Percentiles rank a stretch among this genome's conserved stretches.
Conservation (phyloP, 2,888 invertebrate species). For the Clusia tigrina region DNA sequence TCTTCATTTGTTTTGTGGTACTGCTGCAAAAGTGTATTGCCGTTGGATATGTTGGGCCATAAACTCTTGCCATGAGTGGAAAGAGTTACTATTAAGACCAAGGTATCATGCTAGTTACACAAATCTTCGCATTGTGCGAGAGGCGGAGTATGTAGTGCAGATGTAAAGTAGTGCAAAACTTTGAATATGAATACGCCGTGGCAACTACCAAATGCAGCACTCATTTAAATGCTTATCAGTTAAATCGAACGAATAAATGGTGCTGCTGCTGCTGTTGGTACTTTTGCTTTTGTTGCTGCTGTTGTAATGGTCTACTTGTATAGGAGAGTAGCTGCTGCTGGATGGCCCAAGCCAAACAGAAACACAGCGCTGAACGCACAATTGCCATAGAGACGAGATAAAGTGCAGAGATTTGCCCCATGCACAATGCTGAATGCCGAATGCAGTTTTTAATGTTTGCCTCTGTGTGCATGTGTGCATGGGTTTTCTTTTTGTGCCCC, state of each 20-base stretch:
- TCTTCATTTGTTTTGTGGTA: too few relatives aligned
- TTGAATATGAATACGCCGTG: conserved; percentile 9
- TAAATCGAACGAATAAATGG: conserved; percentile 55
- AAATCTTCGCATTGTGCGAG: not conserved
- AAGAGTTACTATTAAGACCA: too few relatives aligned
- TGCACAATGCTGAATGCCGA: not conserved
- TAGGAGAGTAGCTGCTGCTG: conserved; percentile 42
- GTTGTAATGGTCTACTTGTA: too few relatives aligned
- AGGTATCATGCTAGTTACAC: not conserved
- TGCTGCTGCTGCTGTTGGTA: conserved; percentile 40
- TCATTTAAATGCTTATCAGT: conserved; percentile 59
- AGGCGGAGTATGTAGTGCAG: too few relatives aligned
- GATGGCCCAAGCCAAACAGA: conserved; percentile 12
- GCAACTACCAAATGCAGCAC: conserved; percentile 29
- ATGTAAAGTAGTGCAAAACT: conserved; percentile 9
- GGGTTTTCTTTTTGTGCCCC: not conserved
- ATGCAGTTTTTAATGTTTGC: not conserved
- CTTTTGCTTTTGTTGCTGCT: too few relatives aligned
- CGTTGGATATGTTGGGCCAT: too few relatives aligned
- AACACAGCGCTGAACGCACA: not conserved
- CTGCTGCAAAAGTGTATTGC: too few relatives aligned
- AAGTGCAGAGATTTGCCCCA: conserved; percentile 22
- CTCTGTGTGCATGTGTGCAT: not conserved
- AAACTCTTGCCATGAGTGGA: too few relatives aligned
- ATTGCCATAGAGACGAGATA: conserved; percentile 11